Evolutionary conservation across 2,113 vertebrate genomes (phyloP), one percentile per base, ranked within the genome.

Genomic region (Arenaria interpres): DNA sequence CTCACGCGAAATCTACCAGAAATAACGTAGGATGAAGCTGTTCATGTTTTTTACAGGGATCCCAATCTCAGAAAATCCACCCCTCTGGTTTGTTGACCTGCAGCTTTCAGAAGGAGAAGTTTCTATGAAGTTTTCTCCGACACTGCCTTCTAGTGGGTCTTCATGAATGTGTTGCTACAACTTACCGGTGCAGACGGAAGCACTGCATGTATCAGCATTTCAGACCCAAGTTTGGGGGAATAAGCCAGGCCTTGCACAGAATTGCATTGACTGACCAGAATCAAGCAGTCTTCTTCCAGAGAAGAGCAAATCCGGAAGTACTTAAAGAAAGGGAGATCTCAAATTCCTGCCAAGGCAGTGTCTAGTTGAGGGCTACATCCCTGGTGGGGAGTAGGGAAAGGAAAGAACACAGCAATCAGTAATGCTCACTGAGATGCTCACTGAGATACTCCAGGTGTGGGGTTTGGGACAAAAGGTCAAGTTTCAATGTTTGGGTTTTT

Each of bases 91-190:
- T 46, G 37, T 21, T 60, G 77, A 35, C 35, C 54, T 20, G 30
- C 12, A 25, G 35, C 48, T 63, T 41, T 23, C 53, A 5, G 37
- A 25, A 27, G 1, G 7, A 45, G 56, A 35, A 15, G 19, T 59
- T 33, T 32, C 22, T 15, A 0, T 28, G 67, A 79, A 84, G 80
- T 39, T 63, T 68, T 74, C 37, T 69, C 62, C 78, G 45, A 35
- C 68, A 32, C 54, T 79, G 84, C 93, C 66, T 91, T 88, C 89
- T 79, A 69, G 73, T 59, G 67, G 63, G 67, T 69, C 78, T 51
- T 19, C 41, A 32, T 0, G 3, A 48, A 10, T 41, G 48, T 12
- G 37, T 46, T 32, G 48, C 68, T 78, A 16, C 35, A 32, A 4
- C 39, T 18, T 6, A 19, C 5, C 1, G 0, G 37, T 21, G 46